Conservation (phyloP, 1,140 invertebrate genomes). For the Zophobas atratus region DNA sequence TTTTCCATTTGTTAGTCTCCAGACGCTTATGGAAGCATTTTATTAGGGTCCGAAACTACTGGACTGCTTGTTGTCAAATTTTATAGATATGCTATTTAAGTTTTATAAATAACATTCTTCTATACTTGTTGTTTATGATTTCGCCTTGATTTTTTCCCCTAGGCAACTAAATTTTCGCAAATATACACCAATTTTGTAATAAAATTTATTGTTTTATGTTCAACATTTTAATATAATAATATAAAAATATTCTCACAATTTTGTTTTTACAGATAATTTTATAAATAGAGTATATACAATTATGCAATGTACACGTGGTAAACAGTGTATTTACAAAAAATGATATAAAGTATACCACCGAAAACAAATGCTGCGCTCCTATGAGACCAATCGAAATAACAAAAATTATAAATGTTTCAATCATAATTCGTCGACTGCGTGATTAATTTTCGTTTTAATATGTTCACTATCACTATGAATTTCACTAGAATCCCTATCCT, state of each 20-base stretch:
- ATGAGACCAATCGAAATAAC: constrained; percentile 34
- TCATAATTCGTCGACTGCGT: constrained; percentile 44
- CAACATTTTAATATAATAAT: constrained; percentile 47
- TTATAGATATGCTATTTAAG: too few species aligned
- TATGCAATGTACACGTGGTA: constrained; percentile 34
- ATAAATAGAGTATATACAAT: constrained; percentile 42
- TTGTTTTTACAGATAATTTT: constrained; percentile 32
- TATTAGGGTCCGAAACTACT: too few species aligned
- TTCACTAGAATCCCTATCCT: constrained; percentile 31
- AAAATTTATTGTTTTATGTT: constrained; percentile 44
- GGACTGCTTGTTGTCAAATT: too few species aligned
- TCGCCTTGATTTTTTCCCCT: too few species aligned
- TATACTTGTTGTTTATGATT: too few species aligned
- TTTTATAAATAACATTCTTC: too few species aligned
- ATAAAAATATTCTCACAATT: constrained; percentile 48
- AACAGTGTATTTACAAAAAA: constrained; percentile 38
- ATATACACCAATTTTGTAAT: background rate
- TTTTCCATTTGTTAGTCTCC: too few species aligned
- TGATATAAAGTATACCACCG: constrained; percentile 28
- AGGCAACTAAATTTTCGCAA: too few species aligned
- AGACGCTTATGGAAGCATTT: too few species aligned
- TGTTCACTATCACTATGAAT: constrained; percentile 47
- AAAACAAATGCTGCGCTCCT: constrained; percentile 24
- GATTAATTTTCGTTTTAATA: constrained; percentile 45
- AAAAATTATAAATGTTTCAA: constrained; percentile 44